Base-by-base conservation (phyloP, 2,888 invertebrate genomes). In the Drosophila maculinotata region DNA sequence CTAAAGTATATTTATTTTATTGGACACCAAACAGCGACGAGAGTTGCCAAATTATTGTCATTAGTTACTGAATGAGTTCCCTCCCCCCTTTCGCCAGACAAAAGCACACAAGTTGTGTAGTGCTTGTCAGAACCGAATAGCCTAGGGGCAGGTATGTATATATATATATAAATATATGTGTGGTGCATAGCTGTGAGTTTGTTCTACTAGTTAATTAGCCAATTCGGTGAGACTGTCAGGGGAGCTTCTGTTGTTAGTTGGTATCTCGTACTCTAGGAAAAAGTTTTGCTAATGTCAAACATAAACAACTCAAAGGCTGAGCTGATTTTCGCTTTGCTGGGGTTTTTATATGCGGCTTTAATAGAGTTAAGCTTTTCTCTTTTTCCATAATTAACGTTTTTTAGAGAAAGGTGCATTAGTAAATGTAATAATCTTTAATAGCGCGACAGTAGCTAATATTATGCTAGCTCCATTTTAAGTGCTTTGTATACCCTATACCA, bases 1-100 rank as follows among this genome's bases (percentile, higher is more conserved):
- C 44, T 60, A 31, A 58, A 81, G 72, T 87, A 81, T 78, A 81
- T 84, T 79, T 81, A 79, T 81, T 83, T 86, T 82, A 80, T 80
- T 86, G 84, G 66, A 51, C 71, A 57, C 53, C 69, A 75, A 76
- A 71, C 64, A 69, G 62, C 69, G 71, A 39, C 63, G 60, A 85
- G 79, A 79, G 79, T 76, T 64, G 70, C 81, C 87, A 83, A 86
- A 87, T 81, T 87, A 81, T 81, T 84, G 84, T 69, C 80, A 81
- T 87, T 87, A 87, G 81, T 76, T 72, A 44, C 45, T 49, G 76
- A 74, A 85, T 75, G 75, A 62, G 63, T 36, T 59, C 53, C 39
- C 15, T 28, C 38, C 20, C 10, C 5, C 9, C 31, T 14, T 9
- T 8, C 15, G 6, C 23, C 17, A 33, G 8, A 30, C 7, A 2